phyloP scores from a whole-genome alignment of 2,888 invertebrate species.

The Clitarchus hookeri region DNA sequence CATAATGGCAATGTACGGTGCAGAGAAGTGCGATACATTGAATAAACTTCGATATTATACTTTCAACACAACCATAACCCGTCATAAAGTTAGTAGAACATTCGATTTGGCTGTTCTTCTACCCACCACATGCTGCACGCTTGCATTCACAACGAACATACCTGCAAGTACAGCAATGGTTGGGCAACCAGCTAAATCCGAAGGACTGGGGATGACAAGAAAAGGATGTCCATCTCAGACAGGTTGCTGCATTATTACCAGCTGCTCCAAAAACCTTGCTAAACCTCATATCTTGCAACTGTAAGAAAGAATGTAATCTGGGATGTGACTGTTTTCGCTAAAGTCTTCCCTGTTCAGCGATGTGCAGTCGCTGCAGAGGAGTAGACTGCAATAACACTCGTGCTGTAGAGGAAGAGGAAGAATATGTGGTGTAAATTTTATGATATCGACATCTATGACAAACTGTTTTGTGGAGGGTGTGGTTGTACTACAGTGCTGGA shows the following conservation, averaged over 20 bases:
- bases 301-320: too few relatives aligned
- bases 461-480: too few relatives aligned
- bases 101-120: not conserved
- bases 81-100: not conserved
- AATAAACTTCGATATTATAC: not conserved
- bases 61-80: not conserved
- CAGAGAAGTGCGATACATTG: not conserved
- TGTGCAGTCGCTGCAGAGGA: too few relatives aligned
- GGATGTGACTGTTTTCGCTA: too few relatives aligned
- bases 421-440: too few relatives aligned
- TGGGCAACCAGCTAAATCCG: not conserved
- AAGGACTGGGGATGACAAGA: not conserved
- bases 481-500: too few relatives aligned
- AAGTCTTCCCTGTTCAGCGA: too few relatives aligned
- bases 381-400: too few relatives aligned
- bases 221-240: not conserved
- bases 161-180: not conserved
- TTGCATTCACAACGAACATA: conserved; percentile 12
- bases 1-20: conserved; percentile 19
- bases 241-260: conserved; percentile 12
- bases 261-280: not conserved
- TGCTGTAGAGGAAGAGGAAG: too few relatives aligned
- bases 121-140: conserved; percentile 15
- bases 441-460: too few relatives aligned
- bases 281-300: too few relatives aligned